Conservation (phyloP, 1,140 invertebrate genomes). For the Drosophila insularis region DNA sequence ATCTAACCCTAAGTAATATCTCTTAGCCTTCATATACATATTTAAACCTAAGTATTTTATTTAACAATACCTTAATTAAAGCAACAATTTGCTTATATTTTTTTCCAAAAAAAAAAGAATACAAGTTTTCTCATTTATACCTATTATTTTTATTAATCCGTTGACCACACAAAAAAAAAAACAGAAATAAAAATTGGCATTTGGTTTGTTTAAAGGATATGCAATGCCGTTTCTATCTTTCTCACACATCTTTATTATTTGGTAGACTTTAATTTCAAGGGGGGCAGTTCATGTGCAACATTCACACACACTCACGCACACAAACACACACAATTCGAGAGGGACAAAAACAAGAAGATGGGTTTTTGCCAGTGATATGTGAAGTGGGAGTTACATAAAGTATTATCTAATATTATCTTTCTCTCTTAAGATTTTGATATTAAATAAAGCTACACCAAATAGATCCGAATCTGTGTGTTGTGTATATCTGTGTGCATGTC, state of each 20-base stretch:
- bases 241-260: constrained; percentile 14
- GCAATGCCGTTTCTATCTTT: constrained; percentile 15
- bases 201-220: constrained; percentile 33
- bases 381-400: constrained; percentile 10
- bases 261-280: not conserved
- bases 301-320: not conserved
- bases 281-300: constrained; percentile 8
- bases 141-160: not conserved
- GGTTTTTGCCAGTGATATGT: constrained; percentile 47
- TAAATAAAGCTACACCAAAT: not conserved
- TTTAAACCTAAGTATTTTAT: no score
- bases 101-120: not conserved
- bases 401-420: not conserved
- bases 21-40: not conserved
- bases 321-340: not conserved
- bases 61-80: not conserved
- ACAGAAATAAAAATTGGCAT: not conserved
- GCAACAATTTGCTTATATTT: not conserved
- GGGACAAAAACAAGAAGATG: not conserved
- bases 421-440: not conserved
- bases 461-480: not conserved
- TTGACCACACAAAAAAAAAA: not conserved
- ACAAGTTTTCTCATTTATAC: not conserved
- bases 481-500: not conserved
- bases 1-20: not conserved